Evolutionary conservation across 2,113 vertebrate species (phyloP).

Genomic region (Condylura cristata): DNA sequence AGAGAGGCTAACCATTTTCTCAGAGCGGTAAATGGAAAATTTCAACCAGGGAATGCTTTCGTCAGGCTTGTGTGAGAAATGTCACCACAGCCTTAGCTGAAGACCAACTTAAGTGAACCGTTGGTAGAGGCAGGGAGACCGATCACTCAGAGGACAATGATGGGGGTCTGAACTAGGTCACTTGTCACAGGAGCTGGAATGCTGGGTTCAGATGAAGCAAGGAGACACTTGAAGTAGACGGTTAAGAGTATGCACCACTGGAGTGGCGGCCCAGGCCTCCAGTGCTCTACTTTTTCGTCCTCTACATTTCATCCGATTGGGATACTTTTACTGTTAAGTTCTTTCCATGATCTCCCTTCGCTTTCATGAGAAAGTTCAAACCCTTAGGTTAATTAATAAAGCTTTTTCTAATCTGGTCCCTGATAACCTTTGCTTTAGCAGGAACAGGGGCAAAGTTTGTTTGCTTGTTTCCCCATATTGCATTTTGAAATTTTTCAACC

Average conservation of each 20-base stretch:
- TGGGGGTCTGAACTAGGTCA: background rate
- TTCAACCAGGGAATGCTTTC: background rate
- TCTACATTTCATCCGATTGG: background rate
- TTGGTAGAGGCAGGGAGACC: background rate
- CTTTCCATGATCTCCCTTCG: constrained; percentile 33
- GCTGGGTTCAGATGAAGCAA: background rate
- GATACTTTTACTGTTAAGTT: constrained; percentile 12
- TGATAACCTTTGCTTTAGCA: constrained; percentile 22
- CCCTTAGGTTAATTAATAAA: constrained; percentile 18
- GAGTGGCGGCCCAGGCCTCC: background rate
- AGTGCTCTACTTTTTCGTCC: background rate
- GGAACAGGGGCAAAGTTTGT: constrained; percentile 1
- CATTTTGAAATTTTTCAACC: constrained; percentile 23
- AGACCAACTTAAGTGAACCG: background rate
- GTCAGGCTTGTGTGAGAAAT: constrained; percentile 28
- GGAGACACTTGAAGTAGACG: background rate
- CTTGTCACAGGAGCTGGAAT: background rate
- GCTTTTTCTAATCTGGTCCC: background rate
- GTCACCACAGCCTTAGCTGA: background rate
- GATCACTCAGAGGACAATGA: background rate
- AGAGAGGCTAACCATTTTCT: background rate
- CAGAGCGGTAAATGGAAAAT: background rate
- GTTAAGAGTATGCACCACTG: background rate
- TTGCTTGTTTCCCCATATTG: constrained; percentile 23
- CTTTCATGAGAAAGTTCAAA: constrained; percentile 26